Evolutionary conservation across 2,888 invertebrate species (phyloP).

Genomic region (Arrhopalites spinosus): DNA sequence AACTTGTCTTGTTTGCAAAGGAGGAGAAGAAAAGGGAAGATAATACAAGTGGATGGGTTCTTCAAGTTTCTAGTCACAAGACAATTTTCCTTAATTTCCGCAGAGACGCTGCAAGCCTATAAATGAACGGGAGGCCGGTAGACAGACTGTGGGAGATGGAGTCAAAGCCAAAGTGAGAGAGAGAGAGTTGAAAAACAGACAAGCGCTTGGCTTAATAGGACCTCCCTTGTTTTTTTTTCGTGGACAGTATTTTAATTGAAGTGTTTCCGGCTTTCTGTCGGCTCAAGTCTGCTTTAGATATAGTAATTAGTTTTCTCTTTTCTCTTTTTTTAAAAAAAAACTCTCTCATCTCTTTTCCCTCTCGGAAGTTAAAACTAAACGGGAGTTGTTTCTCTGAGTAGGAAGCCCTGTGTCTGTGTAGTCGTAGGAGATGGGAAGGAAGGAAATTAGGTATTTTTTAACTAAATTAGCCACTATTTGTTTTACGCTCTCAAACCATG

Average conservation of each 20-base stretch:
- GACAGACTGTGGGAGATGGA: conserved; percentile 10
- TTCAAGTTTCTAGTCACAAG: conserved; percentile 34
- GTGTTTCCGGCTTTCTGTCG: conserved; percentile 44
- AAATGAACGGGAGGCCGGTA: conserved; percentile 21
- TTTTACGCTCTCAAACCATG: conserved; percentile 22
- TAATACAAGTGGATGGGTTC: conserved; percentile 33
- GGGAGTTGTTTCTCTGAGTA: no score
- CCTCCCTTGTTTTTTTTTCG: conserved; percentile 35
- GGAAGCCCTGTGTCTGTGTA: conserved; percentile 17
- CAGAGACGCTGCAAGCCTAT: conserved; percentile 38
- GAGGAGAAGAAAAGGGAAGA: conserved; percentile 25
- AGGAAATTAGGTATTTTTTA: conserved; percentile 43
- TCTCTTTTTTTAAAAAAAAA: conserved; percentile 5
- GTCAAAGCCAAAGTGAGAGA: neutral
- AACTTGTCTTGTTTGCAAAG: conserved; percentile 33
- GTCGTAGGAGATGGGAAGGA: conserved; percentile 31
- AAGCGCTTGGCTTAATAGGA: conserved; percentile 19
- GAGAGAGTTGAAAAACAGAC: neutral
- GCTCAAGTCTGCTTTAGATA: conserved; percentile 39
- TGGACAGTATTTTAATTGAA: conserved; percentile 50
- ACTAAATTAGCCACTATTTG: conserved; percentile 38
- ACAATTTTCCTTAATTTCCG: conserved; percentile 46
- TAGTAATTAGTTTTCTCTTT: conserved; percentile 39
- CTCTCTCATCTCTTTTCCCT: neutral
- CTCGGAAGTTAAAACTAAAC: no score